Conservation (phyloP, 2,797 vertebrate species). For the Sebastolobus alascanus region DNA sequence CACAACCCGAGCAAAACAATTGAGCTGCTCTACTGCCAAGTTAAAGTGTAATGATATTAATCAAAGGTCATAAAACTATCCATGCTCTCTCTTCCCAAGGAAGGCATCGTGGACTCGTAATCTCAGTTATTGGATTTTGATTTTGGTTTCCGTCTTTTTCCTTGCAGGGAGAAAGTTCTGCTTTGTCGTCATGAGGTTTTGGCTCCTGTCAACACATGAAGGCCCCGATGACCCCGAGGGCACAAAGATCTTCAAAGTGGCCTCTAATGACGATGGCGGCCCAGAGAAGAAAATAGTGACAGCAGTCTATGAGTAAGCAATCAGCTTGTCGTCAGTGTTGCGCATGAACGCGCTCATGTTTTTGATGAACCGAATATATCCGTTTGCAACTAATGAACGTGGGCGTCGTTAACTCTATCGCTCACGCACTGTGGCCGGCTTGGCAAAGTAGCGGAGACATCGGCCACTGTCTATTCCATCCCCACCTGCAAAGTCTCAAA, state of each 20-base stretch:
- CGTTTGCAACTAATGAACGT: no score
- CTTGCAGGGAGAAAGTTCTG: slow-evolving; percentile 68
- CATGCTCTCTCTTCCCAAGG: background rate
- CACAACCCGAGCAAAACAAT: background rate
- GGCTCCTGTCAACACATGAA: slow-evolving; percentile 67
- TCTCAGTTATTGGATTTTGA: background rate
- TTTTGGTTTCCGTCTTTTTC: background rate
- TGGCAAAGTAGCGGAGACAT: no score
- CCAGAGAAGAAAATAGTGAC: slow-evolving; percentile 71
- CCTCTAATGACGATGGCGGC: slow-evolving; percentile 23
- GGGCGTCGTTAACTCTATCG: no score
- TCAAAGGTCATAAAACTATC: background rate
- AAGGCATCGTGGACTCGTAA: background rate
- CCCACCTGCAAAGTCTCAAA: no score
- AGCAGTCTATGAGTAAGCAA: slow-evolving; percentile 75
- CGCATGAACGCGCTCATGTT: no score
- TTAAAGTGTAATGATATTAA: no score
- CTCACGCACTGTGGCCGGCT: no score
- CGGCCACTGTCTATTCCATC: no score
- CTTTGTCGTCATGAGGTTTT: slow-evolving; percentile 74
- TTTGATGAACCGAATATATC: no score
- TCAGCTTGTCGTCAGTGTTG: background rate
- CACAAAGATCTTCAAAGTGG: slow-evolving; percentile 70
- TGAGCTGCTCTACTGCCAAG: background rate
- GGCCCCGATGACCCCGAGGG: slow-evolving; percentile 74